phyloP scores from a whole-genome alignment of 2,888 invertebrate genomes.

The Melanargia galathea region DNA sequence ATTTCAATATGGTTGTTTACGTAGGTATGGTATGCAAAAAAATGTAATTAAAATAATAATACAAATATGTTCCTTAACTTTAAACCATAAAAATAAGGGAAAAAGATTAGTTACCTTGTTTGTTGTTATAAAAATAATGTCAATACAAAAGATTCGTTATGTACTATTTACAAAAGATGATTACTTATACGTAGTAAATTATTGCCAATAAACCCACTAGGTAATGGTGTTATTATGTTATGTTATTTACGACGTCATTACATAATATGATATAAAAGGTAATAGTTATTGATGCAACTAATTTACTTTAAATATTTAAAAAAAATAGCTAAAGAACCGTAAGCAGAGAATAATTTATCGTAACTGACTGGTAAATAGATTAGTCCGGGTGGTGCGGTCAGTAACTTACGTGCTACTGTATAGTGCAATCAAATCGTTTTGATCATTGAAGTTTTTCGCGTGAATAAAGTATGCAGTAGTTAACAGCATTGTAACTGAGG shows the following conservation, averaged over 20 bases:
- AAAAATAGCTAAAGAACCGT: constrained; percentile 9
- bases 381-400: constrained; percentile 19
- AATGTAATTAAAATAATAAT: too few relatives aligned
- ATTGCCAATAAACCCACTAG: neutral
- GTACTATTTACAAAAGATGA: neutral
- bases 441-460: constrained; percentile 32
- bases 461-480: neutral
- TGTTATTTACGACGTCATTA: neutral
- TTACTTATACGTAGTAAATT: neutral
- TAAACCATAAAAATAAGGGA: neutral
- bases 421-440: constrained; percentile 32
- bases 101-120: constrained; percentile 1
- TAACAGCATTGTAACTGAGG: neutral
- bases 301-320: constrained; percentile 4
- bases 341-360: constrained; percentile 11
- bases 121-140: neutral
- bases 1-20: too few relatives aligned
- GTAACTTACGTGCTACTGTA: constrained; percentile 17
- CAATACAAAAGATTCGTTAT: neutral
- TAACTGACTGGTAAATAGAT: constrained; percentile 24
- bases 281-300: neutral
- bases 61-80: too few relatives aligned
- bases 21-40: too few relatives aligned
- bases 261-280: neutral
- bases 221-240: neutral